A percentile compares a stretch with the other conserved stretches of the same genome.
These are phyloP conservation scores for Gorilla gorilla DNA, from an alignment of 2,113 vertebrate species.

Conservation along the genomic window DNA sequence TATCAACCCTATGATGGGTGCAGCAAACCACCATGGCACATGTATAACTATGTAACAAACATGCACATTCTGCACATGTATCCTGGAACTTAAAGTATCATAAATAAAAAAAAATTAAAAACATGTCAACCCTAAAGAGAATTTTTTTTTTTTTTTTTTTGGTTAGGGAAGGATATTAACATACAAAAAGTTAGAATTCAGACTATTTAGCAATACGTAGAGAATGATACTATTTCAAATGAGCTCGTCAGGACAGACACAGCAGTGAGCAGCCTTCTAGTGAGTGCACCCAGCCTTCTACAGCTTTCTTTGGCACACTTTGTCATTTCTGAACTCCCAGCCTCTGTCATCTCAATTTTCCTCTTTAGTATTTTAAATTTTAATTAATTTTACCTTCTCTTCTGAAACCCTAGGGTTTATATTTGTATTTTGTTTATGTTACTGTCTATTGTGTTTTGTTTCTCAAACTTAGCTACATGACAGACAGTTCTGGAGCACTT, in stretches of 20 bases:
- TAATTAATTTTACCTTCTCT: not conserved
- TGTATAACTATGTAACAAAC: too few species aligned
- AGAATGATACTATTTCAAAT: too few species aligned
- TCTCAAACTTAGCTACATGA: not conserved
- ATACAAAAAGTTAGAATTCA: not conserved
- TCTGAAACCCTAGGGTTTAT: not conserved
- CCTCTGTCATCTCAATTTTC: not conserved
- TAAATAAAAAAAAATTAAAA: too few species aligned
- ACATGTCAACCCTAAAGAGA: not conserved
- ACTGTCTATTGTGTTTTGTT: not conserved
- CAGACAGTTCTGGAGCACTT: not conserved
- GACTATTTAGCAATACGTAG: not conserved
- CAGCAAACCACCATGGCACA: too few species aligned
- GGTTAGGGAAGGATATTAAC: not conserved
- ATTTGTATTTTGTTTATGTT: not conserved
- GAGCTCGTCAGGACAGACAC: not conserved
- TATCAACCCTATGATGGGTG: too few species aligned
- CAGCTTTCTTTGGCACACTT: accelerated
- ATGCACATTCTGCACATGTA: too few species aligned
- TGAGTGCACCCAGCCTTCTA: not conserved
- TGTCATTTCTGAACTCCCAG: not conserved
- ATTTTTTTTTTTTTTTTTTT: not conserved
- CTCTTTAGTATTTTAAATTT: not conserved
- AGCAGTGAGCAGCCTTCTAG: not conserved
- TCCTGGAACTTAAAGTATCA: too few species aligned